Evolutionary conservation across 2,888 invertebrate species (phyloP).

Genomic region (Philonicus albiceps): DNA sequence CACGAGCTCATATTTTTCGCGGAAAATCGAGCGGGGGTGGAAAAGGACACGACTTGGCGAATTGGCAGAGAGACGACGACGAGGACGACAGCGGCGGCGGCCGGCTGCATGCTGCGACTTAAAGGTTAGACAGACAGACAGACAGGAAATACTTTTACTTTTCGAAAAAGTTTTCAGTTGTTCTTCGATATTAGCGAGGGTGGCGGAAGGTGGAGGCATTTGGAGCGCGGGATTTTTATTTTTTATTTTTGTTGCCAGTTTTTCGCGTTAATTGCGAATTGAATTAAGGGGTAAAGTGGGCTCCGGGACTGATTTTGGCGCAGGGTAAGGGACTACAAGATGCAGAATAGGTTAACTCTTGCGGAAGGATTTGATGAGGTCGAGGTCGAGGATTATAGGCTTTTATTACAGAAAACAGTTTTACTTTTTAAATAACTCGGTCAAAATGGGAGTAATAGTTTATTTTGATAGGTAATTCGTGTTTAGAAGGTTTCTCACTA

Average conservation of each 20-base stretch:
- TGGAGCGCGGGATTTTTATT: neutral
- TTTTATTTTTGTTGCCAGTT: neutral
- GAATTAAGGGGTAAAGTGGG: neutral
- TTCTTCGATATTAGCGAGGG: neutral
- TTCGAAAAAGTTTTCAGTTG: neutral
- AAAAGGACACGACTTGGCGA: neutral
- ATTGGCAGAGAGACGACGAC: neutral
- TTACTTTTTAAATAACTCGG: neutral
- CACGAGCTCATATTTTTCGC: slow-evolving; percentile 8
- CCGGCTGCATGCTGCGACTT: neutral
- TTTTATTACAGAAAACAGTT: neutral
- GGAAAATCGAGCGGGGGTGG: neutral
- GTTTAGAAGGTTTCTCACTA: too few species aligned
- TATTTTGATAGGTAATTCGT: too few species aligned
- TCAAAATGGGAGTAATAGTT: neutral
- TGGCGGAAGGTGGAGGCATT: neutral
- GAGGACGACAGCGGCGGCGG: neutral
- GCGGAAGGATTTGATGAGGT: neutral
- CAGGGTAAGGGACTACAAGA: neutral
- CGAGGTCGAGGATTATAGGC: neutral
- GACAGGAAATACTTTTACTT: slow-evolving; percentile 33
- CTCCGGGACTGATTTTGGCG: neutral
- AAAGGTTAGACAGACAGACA: slow-evolving; percentile 21
- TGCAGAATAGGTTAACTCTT: neutral
- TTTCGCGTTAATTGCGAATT: neutral